A percentile compares a stretch with the other conserved stretches of the same genome.
phyloP scores from a whole-genome alignment of 2,888 invertebrate genomes.

The Polymixis lichenea region DNA sequence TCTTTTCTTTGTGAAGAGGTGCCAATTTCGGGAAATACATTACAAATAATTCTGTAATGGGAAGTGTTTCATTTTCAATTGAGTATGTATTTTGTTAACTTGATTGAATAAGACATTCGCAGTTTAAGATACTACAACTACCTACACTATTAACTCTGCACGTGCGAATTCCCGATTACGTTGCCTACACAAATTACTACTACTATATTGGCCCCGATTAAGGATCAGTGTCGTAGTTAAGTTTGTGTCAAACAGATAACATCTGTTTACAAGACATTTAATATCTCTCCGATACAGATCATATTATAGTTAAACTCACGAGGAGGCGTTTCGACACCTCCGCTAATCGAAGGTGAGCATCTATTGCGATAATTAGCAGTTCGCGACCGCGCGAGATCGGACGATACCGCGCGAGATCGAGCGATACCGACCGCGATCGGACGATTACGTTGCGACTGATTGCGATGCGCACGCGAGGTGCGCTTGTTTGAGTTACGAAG shows the following conservation, averaged over 20 bases:
- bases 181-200: not conserved
- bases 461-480: slow-evolving; percentile 58
- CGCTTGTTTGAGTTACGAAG: slow-evolving; percentile 57
- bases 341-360: slow-evolving; percentile 59
- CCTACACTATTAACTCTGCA: not conserved
- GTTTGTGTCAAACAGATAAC: slow-evolving; percentile 4
- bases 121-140: not conserved
- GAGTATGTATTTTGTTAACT: slow-evolving; percentile 11
- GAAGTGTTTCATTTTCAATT: slow-evolving; percentile 9
- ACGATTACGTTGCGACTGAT: slow-evolving; percentile 62
- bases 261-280: slow-evolving; percentile 41
- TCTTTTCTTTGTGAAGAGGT: slow-evolving; percentile 11
- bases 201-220: slow-evolving; percentile 3
- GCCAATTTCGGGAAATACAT: not conserved
- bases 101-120: not conserved
- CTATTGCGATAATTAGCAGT: slow-evolving; percentile 60
- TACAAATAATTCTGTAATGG: not conserved
- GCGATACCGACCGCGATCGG: slow-evolving; percentile 47
- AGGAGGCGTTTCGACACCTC: slow-evolving; percentile 65
- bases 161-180: not conserved
- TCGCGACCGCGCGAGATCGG: slow-evolving; percentile 62
- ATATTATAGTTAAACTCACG: slow-evolving; percentile 55
- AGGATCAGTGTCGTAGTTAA: not conserved
- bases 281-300: slow-evolving; percentile 47
- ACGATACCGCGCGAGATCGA: slow-evolving; percentile 50